Conservation (phyloP, 2,888 invertebrate species). For the Pseudococcus longispinus region DNA sequence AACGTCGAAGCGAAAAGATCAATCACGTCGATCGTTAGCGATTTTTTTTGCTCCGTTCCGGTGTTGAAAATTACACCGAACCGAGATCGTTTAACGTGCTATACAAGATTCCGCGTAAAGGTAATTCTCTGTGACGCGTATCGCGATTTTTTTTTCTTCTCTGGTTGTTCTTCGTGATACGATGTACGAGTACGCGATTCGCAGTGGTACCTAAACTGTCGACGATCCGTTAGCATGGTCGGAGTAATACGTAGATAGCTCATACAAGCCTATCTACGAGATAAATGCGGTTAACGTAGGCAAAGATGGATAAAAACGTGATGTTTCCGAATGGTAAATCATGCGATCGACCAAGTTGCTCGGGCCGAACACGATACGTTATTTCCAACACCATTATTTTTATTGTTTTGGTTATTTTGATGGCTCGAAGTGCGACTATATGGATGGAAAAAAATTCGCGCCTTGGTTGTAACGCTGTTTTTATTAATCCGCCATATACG, state of each 20-base stretch:
- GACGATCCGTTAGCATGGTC: background rate
- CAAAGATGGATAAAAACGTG: background rate
- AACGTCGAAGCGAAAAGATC: background rate
- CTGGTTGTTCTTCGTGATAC: background rate
- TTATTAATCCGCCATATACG: background rate
- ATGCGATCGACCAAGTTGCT: background rate
- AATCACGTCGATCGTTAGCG: slow-evolving; percentile 22
- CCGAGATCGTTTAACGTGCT: background rate
- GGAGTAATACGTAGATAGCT: background rate
- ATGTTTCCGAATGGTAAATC: background rate
- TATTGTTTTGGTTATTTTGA: background rate
- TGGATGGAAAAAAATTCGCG: background rate
- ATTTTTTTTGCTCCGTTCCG: slow-evolving; percentile 12
- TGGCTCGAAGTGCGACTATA: background rate
- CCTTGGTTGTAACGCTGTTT: background rate
- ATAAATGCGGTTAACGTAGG: background rate
- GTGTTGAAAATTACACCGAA: background rate
- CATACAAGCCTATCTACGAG: too few relatives aligned
- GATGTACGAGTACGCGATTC: slow-evolving; percentile 1
- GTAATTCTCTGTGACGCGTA: slow-evolving; percentile 24
- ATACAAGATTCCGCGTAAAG: background rate
- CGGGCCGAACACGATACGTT: background rate
- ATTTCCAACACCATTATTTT: background rate
- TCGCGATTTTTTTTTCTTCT: slow-evolving; percentile 6
- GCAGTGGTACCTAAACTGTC: background rate